Evolutionary conservation across 2,113 vertebrate species (phyloP), one percentile per base, ranked within the genome.

Genomic region (Astur gentilis): DNA sequence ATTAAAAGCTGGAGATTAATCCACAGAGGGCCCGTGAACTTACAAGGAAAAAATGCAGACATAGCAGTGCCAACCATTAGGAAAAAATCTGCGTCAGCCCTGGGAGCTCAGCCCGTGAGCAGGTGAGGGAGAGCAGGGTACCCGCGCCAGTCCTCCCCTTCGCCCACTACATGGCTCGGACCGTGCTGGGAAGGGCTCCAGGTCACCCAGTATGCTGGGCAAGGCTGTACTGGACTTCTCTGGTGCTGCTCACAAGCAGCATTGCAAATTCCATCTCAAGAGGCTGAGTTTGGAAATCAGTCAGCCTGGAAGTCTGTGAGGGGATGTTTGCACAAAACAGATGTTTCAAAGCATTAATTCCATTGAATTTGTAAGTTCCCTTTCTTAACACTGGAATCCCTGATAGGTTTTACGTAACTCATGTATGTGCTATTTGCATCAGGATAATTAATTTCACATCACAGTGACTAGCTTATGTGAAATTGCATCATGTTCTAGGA

Each of bases 41-140:
- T 90, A 87, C 44, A 90, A 85, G 93, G 67, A 44, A 78, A 98
- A 96, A 94, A 95, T 84, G 86, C 50, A 72, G 60, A 64, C 75
- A 34, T 2, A 66, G 90, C 26, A 44, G 69, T 83, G 82, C 44
- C 87, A 87, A 4, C 44, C 36, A 38, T 6, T 6, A 34, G 78
- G 93, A 91, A 96, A 96, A 96, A 93, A 90, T 25, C 47, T 52
- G 75, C 0, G 1, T 91, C 93, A 96, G 75, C 22, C 32, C 42
- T 4, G 11, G n/a, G 50, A 95, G 81, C 79, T 91, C 78, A 50
- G 84, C n/a, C 58, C 2, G 2, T 0, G 1, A 67, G 81, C 83
- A 94, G 84, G 75, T 83, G 87, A 93, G n/a, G 54, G 60, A 83
- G 62, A 5, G 34, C 61, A 42, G 69, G 26, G 72, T 38, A 54